Percentiles rank a stretch among this genome's conserved stretches.
Conservation (phyloP, 2,113 vertebrate genomes). For the Porphyrio hochstetteri region DNA sequence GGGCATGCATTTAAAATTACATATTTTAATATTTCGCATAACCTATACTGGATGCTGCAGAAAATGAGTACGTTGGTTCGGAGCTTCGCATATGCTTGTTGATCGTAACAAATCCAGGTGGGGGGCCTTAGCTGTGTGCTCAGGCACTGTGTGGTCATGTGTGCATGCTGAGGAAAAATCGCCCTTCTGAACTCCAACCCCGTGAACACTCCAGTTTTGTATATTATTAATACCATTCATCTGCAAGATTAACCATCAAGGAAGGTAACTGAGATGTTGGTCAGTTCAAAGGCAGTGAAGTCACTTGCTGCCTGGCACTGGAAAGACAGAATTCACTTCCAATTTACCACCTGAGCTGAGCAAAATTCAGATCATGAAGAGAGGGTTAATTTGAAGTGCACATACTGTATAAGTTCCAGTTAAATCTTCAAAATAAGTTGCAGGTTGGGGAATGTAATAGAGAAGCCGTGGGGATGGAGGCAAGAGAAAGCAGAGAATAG, state of each 20-base stretch:
- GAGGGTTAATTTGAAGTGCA: neutral
- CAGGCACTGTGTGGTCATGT: neutral
- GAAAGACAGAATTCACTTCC: neutral
- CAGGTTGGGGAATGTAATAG: neutral
- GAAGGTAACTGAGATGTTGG: neutral
- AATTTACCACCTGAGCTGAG: neutral
- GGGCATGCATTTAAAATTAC: conserved; percentile 59
- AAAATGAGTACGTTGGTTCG: neutral
- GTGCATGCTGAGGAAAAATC: neutral
- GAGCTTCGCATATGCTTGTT: neutral
- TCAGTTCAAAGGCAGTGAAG: neutral
- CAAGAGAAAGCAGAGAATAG: neutral
- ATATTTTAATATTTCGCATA: conserved; percentile 67
- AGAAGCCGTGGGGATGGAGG: neutral
- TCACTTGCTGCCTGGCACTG: neutral
- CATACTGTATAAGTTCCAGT: neutral
- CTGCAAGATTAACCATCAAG: neutral
- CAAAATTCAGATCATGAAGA: neutral
- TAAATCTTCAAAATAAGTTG: neutral
- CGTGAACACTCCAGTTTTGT: neutral
- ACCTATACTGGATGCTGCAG: neutral
- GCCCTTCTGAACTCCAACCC: neutral
- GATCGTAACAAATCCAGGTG: neutral
- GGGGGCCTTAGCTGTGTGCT: neutral
- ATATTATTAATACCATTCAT: neutral